These are phyloP conservation scores for Rousettus madagascariensis DNA, from an alignment of 2,797 vertebrate genomes.

Conservation along the genomic window DNA sequence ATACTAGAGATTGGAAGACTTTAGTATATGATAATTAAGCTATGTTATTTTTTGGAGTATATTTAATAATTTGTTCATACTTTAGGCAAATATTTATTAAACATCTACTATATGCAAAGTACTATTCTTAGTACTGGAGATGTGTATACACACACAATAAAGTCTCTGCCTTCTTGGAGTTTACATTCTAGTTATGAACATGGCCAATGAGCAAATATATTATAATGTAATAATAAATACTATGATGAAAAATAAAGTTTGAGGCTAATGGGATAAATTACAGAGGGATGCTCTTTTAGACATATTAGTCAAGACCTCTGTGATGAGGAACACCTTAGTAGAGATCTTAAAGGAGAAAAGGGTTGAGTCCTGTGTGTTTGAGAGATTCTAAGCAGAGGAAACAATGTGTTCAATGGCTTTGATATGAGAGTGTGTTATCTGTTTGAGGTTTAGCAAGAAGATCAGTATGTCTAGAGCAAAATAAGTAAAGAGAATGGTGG, in stretches of 20 bases:
- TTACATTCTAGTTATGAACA: background rate
- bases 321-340: background rate
- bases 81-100: conserved; percentile 1
- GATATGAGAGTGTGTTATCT: background rate
- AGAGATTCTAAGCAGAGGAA: background rate
- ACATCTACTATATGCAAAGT: background rate
- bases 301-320: background rate
- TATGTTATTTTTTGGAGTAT: background rate
- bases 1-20: background rate
- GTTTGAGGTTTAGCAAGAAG: background rate
- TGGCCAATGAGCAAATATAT: background rate
- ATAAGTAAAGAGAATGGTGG: background rate
- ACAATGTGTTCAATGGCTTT: background rate
- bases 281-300: background rate
- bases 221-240: background rate
- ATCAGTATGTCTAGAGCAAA: background rate
- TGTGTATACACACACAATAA: background rate
- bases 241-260: background rate
- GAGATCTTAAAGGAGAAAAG: background rate
- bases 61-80: background rate
- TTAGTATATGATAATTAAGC: background rate
- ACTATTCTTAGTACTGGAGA: background rate
- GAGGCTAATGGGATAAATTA: background rate
- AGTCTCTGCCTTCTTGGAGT: background rate
- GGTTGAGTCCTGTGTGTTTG: background rate